Conservation (phyloP, 2,888 invertebrate genomes). For the Parnassius orleans region DNA sequence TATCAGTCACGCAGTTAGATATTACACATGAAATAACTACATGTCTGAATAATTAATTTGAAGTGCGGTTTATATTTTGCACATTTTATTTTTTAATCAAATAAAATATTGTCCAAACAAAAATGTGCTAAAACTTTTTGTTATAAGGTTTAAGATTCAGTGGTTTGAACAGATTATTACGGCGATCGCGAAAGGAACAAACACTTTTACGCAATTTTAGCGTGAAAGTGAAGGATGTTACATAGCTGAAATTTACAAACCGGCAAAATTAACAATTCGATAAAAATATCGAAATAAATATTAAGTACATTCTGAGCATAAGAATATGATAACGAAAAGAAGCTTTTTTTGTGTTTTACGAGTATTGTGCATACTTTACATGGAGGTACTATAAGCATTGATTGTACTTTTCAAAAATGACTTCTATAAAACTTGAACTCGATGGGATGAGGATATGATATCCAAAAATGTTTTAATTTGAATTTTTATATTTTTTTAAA, state of each 20-base stretch:
- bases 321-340: too few relatives aligned
- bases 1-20: constrained; percentile 41
- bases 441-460: too few relatives aligned
- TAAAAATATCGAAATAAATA: background rate
- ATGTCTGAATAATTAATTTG: constrained; percentile 30
- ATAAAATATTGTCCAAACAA: background rate
- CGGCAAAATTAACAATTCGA: background rate
- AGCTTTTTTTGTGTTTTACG: too few relatives aligned
- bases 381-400: too few relatives aligned
- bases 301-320: too few relatives aligned
- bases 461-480: too few relatives aligned
- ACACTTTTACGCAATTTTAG: constrained; percentile 49
- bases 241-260: too few relatives aligned
- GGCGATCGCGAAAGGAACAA: constrained; percentile 30
- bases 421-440: too few relatives aligned
- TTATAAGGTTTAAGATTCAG: constrained; percentile 42
- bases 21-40: constrained; percentile 37
- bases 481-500: too few relatives aligned
- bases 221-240: constrained; percentile 50
- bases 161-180: constrained; percentile 39
- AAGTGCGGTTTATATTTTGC: too few relatives aligned
- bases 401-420: too few relatives aligned
- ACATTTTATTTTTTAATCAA: background rate
- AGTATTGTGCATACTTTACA: too few relatives aligned
- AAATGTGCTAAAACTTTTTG: constrained; percentile 57